Evolutionary conservation across 2,113 vertebrate genomes (phyloP).

Genomic region (Dermatemys mawii): DNA sequence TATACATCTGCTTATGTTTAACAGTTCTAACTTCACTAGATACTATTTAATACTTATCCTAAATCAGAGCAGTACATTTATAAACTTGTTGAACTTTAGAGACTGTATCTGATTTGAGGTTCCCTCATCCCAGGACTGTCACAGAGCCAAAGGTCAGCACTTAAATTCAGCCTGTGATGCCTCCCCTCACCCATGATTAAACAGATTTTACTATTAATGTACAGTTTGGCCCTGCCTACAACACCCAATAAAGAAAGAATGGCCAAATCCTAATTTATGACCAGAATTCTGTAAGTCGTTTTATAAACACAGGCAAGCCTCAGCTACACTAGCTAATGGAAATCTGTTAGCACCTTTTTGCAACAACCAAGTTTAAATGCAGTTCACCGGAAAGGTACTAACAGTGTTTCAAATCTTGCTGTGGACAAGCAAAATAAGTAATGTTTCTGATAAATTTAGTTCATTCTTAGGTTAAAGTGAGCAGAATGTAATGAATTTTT

Average conservation of each 20-base stretch:
- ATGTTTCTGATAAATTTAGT: neutral
- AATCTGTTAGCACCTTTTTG: neutral
- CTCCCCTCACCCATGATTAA: neutral
- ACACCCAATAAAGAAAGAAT: neutral
- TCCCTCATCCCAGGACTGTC: neutral
- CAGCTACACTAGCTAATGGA: neutral
- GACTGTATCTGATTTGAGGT: neutral
- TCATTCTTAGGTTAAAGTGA: neutral
- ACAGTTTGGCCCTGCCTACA: neutral
- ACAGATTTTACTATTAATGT: neutral
- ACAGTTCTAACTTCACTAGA: neutral
- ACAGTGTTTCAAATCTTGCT: neutral
- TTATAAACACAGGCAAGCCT: neutral
- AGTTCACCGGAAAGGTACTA: neutral
- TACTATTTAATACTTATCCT: neutral
- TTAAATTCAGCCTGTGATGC: accelerated
- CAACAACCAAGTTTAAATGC: neutral
- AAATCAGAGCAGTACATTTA: neutral
- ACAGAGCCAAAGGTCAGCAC: neutral
- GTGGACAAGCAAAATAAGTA: neutral
- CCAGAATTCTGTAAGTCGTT: neutral
- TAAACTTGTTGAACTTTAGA: neutral
- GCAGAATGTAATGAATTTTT: neutral
- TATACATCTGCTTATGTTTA: neutral
- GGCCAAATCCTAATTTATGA: neutral